Evolutionary conservation across 1,140 invertebrate species (phyloP).

Genomic region (Danaus plexippus): DNA sequence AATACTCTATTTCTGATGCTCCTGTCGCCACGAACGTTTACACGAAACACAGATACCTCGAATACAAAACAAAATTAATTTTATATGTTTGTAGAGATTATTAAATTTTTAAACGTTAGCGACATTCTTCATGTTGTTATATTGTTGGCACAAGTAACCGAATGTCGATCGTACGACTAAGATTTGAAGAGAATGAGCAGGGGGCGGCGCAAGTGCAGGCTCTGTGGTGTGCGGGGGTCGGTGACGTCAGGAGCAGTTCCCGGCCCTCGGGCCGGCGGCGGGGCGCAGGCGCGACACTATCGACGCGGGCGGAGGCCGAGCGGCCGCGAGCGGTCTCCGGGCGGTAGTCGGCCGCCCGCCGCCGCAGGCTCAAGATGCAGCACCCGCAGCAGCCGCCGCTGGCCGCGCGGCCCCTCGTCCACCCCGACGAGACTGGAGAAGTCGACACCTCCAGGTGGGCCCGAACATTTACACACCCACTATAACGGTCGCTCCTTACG

Average conservation of each 20-base stretch:
- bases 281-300: conserved; percentile 25
- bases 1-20: too few relatives aligned
- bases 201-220: neutral
- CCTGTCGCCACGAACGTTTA: too few relatives aligned
- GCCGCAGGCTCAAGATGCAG: conserved; percentile 32
- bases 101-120: too few relatives aligned
- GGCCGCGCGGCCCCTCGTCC: conserved; percentile 50
- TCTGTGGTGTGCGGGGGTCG: conserved; percentile 1
- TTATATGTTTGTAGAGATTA: too few relatives aligned
- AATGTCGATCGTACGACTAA: too few relatives aligned
- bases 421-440: conserved; percentile 60
- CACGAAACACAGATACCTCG: too few relatives aligned
- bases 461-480: neutral
- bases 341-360: conserved; percentile 21
- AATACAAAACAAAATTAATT: too few relatives aligned
- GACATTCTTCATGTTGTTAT: too few relatives aligned
- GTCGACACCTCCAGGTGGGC: conserved; percentile 62
- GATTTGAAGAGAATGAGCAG: too few relatives aligned
- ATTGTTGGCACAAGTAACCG: too few relatives aligned
- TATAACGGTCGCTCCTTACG: neutral
- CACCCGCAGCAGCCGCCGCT: conserved; percentile 26
- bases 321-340: conserved; percentile 9
- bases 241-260: conserved; percentile 8
- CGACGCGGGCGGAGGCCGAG: conserved; percentile 16
- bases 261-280: neutral